These are phyloP conservation scores for Eledona agricola DNA, from an alignment of 2,888 invertebrate genomes.

Conservation along the genomic window DNA sequence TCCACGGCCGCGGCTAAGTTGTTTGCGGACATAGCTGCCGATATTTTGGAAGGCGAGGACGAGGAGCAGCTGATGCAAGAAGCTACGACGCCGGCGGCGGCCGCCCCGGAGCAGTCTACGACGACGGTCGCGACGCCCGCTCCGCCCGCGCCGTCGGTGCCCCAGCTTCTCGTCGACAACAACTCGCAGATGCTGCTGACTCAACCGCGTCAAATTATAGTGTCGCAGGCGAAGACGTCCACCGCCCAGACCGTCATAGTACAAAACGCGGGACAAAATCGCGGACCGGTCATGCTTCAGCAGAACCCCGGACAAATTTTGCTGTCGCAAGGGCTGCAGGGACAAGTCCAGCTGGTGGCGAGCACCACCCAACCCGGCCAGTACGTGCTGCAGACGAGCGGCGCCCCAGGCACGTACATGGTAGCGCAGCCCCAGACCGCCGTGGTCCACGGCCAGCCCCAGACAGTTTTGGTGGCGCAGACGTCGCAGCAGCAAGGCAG, in stretches of 20 bases:
- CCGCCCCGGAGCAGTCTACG: conserved; percentile 36
- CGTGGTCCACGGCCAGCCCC: conserved; percentile 68
- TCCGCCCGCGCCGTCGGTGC: conserved; percentile 40
- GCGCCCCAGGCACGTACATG: conserved; percentile 71
- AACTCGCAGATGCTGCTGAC: conserved; percentile 57
- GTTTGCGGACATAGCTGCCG: conserved; percentile 85
- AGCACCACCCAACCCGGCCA: conserved; percentile 61
- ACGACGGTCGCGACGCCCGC: conserved; percentile 33
- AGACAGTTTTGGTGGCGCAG: conserved; percentile 73
- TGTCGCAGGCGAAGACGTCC: conserved; percentile 60
- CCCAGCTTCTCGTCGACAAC: conserved; percentile 59
- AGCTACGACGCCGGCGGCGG: conserved; percentile 39
- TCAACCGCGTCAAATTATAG: conserved; percentile 66
- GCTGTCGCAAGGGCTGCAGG: conserved; percentile 58
- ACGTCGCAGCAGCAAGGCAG: conserved; percentile 73
- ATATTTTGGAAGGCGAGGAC: conserved; percentile 84
- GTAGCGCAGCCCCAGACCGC: conserved; percentile 73
- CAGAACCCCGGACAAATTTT: conserved; percentile 58
- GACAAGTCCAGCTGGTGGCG: conserved; percentile 63
- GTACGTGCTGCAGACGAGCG: conserved; percentile 64
- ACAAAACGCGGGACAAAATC: conserved; percentile 57
- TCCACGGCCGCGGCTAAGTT: conserved; percentile 87
- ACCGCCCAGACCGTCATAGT: conserved; percentile 60
- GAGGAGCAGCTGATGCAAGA: conserved; percentile 63
- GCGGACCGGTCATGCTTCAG: conserved; percentile 55